These are phyloP conservation scores for Carposina sasakii DNA, from an alignment of 1,140 invertebrate species.

Conservation along the genomic window DNA sequence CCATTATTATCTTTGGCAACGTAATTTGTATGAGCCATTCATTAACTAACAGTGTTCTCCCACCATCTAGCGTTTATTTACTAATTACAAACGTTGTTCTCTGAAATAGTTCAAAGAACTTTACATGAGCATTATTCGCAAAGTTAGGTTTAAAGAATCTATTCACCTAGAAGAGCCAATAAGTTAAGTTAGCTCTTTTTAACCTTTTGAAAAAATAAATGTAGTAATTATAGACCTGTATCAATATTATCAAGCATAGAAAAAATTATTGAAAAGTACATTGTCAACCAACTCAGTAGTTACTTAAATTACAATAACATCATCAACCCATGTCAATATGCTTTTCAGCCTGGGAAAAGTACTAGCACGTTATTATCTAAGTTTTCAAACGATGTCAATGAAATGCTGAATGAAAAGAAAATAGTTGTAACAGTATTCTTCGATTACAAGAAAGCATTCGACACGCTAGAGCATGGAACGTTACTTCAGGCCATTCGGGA, in stretches of 20 bases:
- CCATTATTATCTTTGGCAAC: no score
- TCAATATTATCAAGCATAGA: slow-evolving; percentile 6
- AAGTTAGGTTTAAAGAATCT: no score
- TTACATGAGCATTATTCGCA: no score
- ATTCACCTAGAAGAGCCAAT: no score
- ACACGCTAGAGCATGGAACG: not conserved
- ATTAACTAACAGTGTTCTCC: no score
- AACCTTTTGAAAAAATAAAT: no score
- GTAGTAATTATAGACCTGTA: slow-evolving; percentile 5
- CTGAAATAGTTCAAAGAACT: no score
- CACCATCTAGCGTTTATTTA: no score
- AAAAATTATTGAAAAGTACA: slow-evolving; percentile 5
- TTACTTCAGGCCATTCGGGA: not conserved
- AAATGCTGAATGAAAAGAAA: not conserved
- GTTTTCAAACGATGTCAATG: slow-evolving; percentile 4
- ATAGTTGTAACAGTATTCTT: not conserved
- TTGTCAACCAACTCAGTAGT: slow-evolving; percentile 1
- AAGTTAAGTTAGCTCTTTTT: no score
- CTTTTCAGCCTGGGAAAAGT: slow-evolving; percentile 5
- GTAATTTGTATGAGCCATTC: no score
- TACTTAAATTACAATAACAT: slow-evolving; percentile 2
- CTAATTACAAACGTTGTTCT: no score
- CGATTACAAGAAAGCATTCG: slow-evolving; percentile 4
- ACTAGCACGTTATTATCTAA: slow-evolving; percentile 5
- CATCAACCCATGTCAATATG: not conserved